phyloP scores from a whole-genome alignment of 2,113 vertebrate species.

The Paracyprichromis sp. region DNA sequence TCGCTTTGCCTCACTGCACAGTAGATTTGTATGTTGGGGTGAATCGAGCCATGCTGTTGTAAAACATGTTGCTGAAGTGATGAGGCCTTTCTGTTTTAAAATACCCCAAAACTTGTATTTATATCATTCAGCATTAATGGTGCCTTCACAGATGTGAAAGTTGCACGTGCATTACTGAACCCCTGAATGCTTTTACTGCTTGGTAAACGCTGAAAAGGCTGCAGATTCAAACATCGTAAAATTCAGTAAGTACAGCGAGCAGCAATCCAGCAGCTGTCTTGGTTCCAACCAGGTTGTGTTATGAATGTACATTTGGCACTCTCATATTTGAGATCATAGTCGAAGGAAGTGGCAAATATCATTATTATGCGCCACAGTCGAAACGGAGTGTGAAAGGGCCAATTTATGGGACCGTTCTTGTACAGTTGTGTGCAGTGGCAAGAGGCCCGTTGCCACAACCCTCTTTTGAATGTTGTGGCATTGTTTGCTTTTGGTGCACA shows the following conservation, averaged over 20 bases:
- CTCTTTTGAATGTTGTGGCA: neutral
- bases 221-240: neutral
- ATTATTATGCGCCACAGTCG: neutral
- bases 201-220: accelerated
- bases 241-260: neutral
- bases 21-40: neutral
- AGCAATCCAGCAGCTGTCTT: neutral
- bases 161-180: accelerated
- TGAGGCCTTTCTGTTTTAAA: neutral
- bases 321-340: neutral
- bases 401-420: accelerated
- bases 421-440: neutral
- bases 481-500: neutral
- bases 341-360: neutral
- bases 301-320: accelerated
- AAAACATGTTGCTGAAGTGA: neutral
- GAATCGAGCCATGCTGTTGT: neutral
- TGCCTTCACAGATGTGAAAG: accelerated
- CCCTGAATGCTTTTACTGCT: neutral
- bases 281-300: neutral
- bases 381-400: neutral
- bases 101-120: neutral
- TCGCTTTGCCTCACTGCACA: neutral
- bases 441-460: neutral
- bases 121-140: neutral